A percentile compares a stretch with the other conserved stretches of the same genome.
Evolutionary conservation across 2,888 invertebrate species (phyloP).

Genomic region (Anarsia innoxiella): DNA sequence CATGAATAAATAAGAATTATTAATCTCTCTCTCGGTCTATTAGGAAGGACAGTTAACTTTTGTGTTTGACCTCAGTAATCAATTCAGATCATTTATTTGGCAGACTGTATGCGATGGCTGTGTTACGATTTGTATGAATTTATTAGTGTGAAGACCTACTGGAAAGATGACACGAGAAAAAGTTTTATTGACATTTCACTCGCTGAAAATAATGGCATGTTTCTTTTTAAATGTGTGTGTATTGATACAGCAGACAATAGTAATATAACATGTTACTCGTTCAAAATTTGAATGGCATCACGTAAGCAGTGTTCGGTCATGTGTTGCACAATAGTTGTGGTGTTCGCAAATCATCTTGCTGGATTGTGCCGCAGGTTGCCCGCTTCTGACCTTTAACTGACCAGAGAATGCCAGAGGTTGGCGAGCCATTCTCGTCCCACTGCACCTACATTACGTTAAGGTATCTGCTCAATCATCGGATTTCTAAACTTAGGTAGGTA

Average conservation of each 20-base stretch:
- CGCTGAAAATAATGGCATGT: too few species aligned
- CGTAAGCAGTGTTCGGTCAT: too few species aligned
- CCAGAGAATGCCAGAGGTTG: slow-evolving; percentile 35
- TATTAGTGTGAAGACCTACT: too few species aligned
- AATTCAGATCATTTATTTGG: slow-evolving; percentile 4
- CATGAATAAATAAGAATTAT: too few species aligned
- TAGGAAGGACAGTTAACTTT: slow-evolving; percentile 1
- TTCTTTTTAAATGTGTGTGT: too few species aligned
- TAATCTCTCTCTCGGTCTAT: too few species aligned
- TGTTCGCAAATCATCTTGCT: slow-evolving; percentile 23
- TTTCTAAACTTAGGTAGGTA: too few species aligned
- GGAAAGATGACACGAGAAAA: too few species aligned
- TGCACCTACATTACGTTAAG: slow-evolving; percentile 5
- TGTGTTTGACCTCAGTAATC: slow-evolving; percentile 6
- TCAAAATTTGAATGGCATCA: not conserved
- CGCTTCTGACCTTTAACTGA: slow-evolving; percentile 33
- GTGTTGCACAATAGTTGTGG: slow-evolving; percentile 13
- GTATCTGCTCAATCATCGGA: slow-evolving; percentile 1
- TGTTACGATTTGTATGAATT: not conserved
- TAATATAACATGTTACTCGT: too few species aligned
- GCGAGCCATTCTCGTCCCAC: slow-evolving; percentile 15
- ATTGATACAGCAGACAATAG: too few species aligned
- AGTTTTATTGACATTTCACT: too few species aligned
- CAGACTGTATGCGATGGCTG: not conserved
- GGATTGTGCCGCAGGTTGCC: slow-evolving; percentile 23